Conservation (phyloP, 2,797 vertebrate genomes). For the Phalloptychus januarius region DNA sequence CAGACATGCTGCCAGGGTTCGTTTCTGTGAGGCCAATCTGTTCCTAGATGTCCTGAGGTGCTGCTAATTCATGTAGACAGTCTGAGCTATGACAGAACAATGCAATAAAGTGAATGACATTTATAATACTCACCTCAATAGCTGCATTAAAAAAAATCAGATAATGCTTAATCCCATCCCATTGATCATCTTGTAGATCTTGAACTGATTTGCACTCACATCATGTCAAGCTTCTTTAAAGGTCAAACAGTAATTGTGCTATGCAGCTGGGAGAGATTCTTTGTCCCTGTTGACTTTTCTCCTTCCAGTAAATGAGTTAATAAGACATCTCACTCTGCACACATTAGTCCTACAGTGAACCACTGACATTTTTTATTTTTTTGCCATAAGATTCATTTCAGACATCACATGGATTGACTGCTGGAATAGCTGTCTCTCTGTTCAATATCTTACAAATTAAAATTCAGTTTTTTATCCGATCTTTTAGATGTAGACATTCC, state of each 20-base stretch:
- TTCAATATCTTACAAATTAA: not conserved
- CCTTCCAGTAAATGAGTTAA: constrained; percentile 13
- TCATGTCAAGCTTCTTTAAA: not conserved
- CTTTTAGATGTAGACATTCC: not conserved
- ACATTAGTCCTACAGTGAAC: not conserved
- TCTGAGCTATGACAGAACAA: not conserved
- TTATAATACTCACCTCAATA: not conserved
- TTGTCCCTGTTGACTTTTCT: constrained; percentile 4
- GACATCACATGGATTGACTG: not conserved
- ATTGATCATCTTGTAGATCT: constrained; percentile 17
- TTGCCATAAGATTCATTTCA: not conserved
- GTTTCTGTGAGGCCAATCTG: constrained; percentile 5
- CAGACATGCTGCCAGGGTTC: not conserved
- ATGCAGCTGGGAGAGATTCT: not conserved
- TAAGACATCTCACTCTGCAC: constrained; percentile 20
- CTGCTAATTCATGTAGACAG: not conserved
- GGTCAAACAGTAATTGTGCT: constrained; percentile 8
- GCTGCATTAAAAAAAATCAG: constrained; percentile 2
- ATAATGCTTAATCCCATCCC: constrained; percentile 8
- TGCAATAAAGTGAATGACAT: constrained; percentile 12
- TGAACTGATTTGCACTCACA: constrained; percentile 7
- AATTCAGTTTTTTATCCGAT: not conserved
- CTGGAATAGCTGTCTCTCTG: not conserved
- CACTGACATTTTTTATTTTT: not conserved
- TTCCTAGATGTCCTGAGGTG: not conserved